phyloP scores from a whole-genome alignment of 2,888 invertebrate genomes.

The Sphaerophoria taeniata region DNA sequence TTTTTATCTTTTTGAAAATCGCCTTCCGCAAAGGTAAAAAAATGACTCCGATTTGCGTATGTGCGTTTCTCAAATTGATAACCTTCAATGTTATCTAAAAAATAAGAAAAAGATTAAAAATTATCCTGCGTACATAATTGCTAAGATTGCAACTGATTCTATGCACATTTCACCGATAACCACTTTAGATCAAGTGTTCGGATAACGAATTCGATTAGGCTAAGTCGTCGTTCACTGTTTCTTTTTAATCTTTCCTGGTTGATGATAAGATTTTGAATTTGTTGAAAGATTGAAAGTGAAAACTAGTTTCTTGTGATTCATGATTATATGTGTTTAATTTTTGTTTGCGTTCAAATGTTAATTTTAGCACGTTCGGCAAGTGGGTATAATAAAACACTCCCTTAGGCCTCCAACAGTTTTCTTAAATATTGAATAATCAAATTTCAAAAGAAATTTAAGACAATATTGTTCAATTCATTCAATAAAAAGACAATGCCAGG shows the following conservation, averaged over 20 bases:
- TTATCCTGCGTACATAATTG: background rate
- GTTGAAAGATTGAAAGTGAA: background rate
- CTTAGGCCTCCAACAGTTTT: too few relatives aligned
- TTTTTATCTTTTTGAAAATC: too few relatives aligned
- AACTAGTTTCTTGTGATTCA: background rate
- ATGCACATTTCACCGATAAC: background rate
- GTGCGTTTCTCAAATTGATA: background rate
- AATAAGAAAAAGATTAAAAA: constrained; percentile 12
- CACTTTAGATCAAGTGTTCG: too few relatives aligned
- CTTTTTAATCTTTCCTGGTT: background rate
- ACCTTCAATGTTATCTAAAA: constrained; percentile 9
- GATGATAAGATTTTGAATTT: background rate
- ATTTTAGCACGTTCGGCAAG: too few relatives aligned
- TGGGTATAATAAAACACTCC: too few relatives aligned
- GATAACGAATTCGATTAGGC: background rate
- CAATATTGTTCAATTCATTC: too few relatives aligned
- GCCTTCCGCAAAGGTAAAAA: too few relatives aligned
- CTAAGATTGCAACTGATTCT: background rate
- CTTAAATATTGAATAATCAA: too few relatives aligned
- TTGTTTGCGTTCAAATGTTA: background rate
- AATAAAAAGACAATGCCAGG: too few relatives aligned
- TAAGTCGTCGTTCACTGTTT: background rate
- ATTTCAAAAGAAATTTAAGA: too few relatives aligned
- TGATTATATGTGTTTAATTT: background rate
- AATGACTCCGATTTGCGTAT: too few relatives aligned